Percentiles rank a stretch among this genome's conserved stretches.
These are phyloP conservation scores for Drosophila lacteicornis DNA, from an alignment of 1,140 invertebrate genomes.

Conservation along the genomic window DNA sequence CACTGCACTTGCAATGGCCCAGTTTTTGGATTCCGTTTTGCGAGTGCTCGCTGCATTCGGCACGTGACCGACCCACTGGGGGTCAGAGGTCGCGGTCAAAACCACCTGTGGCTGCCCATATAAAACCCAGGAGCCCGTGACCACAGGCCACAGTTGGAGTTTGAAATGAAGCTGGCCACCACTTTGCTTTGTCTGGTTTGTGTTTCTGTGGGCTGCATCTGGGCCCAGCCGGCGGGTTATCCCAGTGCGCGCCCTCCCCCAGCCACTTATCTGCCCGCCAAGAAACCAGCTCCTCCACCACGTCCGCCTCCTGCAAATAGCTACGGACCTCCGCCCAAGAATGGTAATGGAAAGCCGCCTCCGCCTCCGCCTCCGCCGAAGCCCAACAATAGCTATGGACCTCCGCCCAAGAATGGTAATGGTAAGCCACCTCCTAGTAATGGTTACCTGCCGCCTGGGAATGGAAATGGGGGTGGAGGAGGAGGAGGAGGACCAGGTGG, in stretches of 20 bases:
- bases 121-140: constrained; percentile 29
- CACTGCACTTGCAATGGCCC: constrained; percentile 58
- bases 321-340: constrained; percentile 53
- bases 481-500: constrained; percentile 12
- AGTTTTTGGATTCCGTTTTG: constrained; percentile 45
- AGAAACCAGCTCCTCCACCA: constrained; percentile 34
- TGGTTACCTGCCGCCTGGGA: constrained; percentile 52
- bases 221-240: constrained; percentile 58
- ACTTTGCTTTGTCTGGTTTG: constrained; percentile 27
- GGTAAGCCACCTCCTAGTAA: constrained; percentile 27
- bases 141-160: constrained; percentile 37
- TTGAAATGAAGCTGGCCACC: constrained; percentile 45
- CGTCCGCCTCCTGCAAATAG: constrained; percentile 41
- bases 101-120: constrained; percentile 26
- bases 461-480: constrained; percentile 38
- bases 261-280: constrained; percentile 60
- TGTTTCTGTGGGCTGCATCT: constrained; percentile 16
- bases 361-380: constrained; percentile 54
- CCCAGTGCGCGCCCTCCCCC: constrained; percentile 61
- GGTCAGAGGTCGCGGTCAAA: constrained; percentile 53
- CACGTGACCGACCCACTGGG: constrained; percentile 54
- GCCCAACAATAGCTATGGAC: constrained; percentile 48
- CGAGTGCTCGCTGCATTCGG: constrained; percentile 30
- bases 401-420: constrained; percentile 50
- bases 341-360: constrained; percentile 52